Base-by-base conservation (phyloP, 2,888 invertebrate species). In the Prenolepis imparis region DNA sequence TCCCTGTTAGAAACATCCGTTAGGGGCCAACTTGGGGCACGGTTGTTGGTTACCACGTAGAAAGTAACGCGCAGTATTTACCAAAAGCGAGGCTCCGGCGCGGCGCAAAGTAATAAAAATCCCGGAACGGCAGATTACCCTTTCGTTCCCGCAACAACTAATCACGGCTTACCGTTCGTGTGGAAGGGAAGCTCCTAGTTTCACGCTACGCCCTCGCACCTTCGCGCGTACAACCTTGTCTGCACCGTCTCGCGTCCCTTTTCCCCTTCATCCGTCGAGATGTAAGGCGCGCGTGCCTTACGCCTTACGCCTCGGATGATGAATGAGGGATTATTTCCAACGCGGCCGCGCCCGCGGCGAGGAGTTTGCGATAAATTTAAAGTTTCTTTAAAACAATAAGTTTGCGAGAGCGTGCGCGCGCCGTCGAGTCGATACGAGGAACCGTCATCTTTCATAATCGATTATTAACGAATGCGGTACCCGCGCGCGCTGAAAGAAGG, bases 371-470 rank as follows among this genome's bases (percentile, higher is more conserved):
- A 93, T 93, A 93, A 93, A 93, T 93, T 93, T 91, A 84, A 93
- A 93, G 90, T 93, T 93, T 92, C 90, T 88, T 90, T 87, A 87
- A 90, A 92, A 93, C 91, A 93, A 93, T 91, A 92, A 92, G 92
- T 91, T 91, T 75, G 48, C 55, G 80, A 66, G 77, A 66, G 77
- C 57, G 75, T 41, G 67, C 77, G 75, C 39, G 85, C 82, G 72
- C 70, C 78, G 82, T 81, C 77, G 84, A 87, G 84, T 91, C 90
- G 90, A 91, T 91, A 91, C 90, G 87, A 84, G 90, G 91, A 92
- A 90, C 89, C 91, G 91, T 91, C 91, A 91, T 91, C 90, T 87
- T 92, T 93, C 92, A 92, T 93, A 93, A 93, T 94, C 93, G 94
- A 93, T 93, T 94, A 94, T 93, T 93, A 93, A 92, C 91, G 91